Evolutionary conservation across 1,140 invertebrate genomes (phyloP), one percentile per base, ranked within the genome.

Genomic region (Sinella curviseta): DNA sequence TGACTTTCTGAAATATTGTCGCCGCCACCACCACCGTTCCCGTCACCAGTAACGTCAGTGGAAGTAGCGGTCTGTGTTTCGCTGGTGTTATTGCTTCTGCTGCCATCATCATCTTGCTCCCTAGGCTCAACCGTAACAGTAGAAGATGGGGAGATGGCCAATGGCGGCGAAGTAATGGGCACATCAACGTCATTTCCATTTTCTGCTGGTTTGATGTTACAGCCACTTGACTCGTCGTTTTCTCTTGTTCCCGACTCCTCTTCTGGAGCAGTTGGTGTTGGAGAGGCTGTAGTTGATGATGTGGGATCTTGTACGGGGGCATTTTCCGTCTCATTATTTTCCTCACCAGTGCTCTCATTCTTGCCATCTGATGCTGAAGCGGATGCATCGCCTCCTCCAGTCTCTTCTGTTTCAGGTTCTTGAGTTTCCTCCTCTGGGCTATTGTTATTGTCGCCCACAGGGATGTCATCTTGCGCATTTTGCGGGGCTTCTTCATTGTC

Each of bases 321-420:
- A 70, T 70, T 70, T 70, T 70, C 65, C 65, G n/a, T 12, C 65
- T 33, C 65, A 70, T 70, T 70, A 70, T 70, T 70, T 70, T 70
- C 65, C 12, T 30, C 65, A 3, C 65, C 26, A 60, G 57, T 60
- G 26, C 26, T 70, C 31, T 70, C 65, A 70, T 70, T 33, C 8
- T 70, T 30, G 12, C 31, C 31, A 33, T 70, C 28, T 70, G 65
- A 60, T 60, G 39, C 4, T 48, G 39, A 17, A 48, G 39, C 39
- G 39, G 39, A 48, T 48, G 57, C 57, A 26, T 60, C 57, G 3
- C 8, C 57, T 17, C 24, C 28, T 31, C 12, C 28, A 33, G 65
- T 70, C 65, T 33, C 65, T 70, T 70, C 8, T 30, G 26, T 33
- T 4, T 16, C 28, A 70, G 65, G 31, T 31, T 8, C 28, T 31